Evolutionary conservation across 37 sponge, comb jelly and placozoan genomes (phyloP).

Genomic region (Tethya wilhelma): DNA sequence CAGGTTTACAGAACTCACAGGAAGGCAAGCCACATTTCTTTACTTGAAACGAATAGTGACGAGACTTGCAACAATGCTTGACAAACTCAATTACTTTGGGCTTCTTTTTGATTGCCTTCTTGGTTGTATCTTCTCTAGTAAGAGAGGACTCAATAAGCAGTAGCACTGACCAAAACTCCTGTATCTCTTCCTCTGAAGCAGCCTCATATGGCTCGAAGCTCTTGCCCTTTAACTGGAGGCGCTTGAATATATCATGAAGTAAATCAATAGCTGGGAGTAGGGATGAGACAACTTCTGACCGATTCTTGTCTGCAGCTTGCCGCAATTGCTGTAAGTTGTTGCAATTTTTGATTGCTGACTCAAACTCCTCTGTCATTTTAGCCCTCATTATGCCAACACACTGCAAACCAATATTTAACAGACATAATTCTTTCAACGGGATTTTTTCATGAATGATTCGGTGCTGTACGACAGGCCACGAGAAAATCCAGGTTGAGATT

Average conservation of each 20-base stretch:
- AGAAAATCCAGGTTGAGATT: slow-evolving; percentile 58
- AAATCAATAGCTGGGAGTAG: slow-evolving; percentile 24
- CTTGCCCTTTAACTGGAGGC: slow-evolving; percentile 37
- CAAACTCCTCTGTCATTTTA: slow-evolving; percentile 31
- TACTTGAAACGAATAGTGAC: too few species aligned
- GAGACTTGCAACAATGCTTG: slow-evolving; percentile 18
- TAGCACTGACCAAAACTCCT: slow-evolving; percentile 15
- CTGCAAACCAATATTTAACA: slow-evolving; percentile 57
- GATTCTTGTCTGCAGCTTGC: background rate
- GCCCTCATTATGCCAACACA: slow-evolving; percentile 51
- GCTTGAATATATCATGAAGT: background rate
- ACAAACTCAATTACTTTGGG: slow-evolving; percentile 13
- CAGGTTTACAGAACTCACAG: background rate
- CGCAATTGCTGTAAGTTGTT: background rate
- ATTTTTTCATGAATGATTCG: slow-evolving; percentile 42
- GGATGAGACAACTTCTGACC: slow-evolving; percentile 1
- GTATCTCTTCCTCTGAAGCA: slow-evolving; percentile 4
- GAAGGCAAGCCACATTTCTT: background rate
- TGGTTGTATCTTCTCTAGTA: slow-evolving; percentile 7
- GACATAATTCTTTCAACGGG: slow-evolving; percentile 53
- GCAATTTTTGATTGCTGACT: slow-evolving; percentile 23
- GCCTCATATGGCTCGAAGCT: background rate
- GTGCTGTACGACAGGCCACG: slow-evolving; percentile 40
- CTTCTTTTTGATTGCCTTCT: background rate
- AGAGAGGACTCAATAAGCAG: background rate